Evolutionary conservation across 2,797 vertebrate genomes (phyloP).

Genomic region (Serranus cabrilla): DNA sequence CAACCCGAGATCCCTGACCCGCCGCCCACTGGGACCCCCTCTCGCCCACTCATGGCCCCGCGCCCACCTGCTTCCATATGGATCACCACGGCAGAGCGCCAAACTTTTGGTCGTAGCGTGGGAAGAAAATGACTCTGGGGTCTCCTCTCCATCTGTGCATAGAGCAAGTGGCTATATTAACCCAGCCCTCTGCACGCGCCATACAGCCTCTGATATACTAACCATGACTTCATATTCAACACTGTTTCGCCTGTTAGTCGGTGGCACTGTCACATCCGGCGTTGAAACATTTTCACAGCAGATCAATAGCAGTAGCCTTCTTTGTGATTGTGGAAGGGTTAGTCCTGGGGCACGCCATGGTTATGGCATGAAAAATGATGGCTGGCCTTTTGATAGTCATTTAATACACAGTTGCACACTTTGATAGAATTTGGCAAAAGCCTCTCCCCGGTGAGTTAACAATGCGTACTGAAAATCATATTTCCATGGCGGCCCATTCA

Average conservation of each 20-base stretch:
- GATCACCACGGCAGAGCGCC: slow-evolving; percentile 38
- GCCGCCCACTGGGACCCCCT: slow-evolving; percentile 80
- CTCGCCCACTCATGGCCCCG: slow-evolving; percentile 77
- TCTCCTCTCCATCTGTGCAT: slow-evolving; percentile 57
- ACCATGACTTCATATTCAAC: slow-evolving; percentile 65
- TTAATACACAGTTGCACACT: slow-evolving; percentile 84
- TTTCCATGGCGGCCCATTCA: slow-evolving; percentile 80
- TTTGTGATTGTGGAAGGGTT: slow-evolving; percentile 62
- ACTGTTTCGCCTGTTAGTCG: slow-evolving; percentile 47
- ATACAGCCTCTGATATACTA: slow-evolving; percentile 53
- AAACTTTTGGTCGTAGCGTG: slow-evolving; percentile 68
- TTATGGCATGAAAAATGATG: slow-evolving; percentile 82
- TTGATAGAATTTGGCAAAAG: slow-evolving; percentile 85
- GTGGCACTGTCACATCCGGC: slow-evolving; percentile 42
- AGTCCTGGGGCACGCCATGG: slow-evolving; percentile 62
- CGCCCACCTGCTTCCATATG: slow-evolving; percentile 79
- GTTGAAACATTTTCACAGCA: slow-evolving; percentile 65
- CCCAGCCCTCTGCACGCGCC: slow-evolving; percentile 71
- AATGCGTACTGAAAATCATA: slow-evolving; percentile 80
- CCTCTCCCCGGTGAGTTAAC: slow-evolving; percentile 82
- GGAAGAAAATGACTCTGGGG: slow-evolving; percentile 75
- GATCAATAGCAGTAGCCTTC: slow-evolving; percentile 73
- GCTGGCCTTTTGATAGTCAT: slow-evolving; percentile 79
- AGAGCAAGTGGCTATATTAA: slow-evolving; percentile 65
- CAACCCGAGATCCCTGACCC: slow-evolving; percentile 75